These are phyloP conservation scores for Rhea pennata DNA, from an alignment of 2,113 vertebrate species.

Conservation along the genomic window DNA sequence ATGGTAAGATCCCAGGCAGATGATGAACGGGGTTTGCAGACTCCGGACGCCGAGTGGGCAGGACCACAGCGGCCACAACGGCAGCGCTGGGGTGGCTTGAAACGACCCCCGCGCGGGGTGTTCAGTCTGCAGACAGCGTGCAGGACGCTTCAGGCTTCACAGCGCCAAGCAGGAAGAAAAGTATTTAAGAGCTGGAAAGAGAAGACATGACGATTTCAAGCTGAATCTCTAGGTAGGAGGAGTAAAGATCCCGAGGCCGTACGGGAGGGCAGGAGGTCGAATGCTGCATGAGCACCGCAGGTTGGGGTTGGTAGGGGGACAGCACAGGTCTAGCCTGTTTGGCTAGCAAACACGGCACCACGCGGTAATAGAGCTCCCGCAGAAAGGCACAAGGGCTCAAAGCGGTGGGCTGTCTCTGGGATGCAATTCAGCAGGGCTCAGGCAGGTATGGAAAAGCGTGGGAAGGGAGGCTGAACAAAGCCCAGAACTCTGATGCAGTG, in stretches of 20 bases:
- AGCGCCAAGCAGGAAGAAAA: neutral
- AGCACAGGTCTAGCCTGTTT: too few relatives aligned
- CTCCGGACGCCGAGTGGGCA: neutral
- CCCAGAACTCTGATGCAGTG: accelerated
- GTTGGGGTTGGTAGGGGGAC: neutral
- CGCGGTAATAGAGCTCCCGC: accelerated
- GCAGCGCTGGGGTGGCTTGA: neutral
- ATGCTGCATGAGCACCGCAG: neutral
- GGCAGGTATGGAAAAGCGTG: neutral
- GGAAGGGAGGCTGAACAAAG: neutral
- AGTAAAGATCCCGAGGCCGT: accelerated
- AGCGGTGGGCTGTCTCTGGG: too few relatives aligned
- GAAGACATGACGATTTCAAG: neutral
- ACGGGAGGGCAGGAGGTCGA: neutral
- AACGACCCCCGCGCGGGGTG: accelerated
- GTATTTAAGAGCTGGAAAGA: neutral
- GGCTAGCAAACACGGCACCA: accelerated
- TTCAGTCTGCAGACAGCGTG: accelerated
- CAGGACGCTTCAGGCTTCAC: accelerated
- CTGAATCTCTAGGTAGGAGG: accelerated
- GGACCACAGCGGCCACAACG: neutral
- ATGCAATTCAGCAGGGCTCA: neutral
- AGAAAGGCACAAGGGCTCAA: neutral
- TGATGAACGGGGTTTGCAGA: neutral
- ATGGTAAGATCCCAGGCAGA: accelerated